These are phyloP conservation scores for Cherax quadricarinatus DNA, from an alignment of 1,140 invertebrate species.

Conservation along the genomic window DNA sequence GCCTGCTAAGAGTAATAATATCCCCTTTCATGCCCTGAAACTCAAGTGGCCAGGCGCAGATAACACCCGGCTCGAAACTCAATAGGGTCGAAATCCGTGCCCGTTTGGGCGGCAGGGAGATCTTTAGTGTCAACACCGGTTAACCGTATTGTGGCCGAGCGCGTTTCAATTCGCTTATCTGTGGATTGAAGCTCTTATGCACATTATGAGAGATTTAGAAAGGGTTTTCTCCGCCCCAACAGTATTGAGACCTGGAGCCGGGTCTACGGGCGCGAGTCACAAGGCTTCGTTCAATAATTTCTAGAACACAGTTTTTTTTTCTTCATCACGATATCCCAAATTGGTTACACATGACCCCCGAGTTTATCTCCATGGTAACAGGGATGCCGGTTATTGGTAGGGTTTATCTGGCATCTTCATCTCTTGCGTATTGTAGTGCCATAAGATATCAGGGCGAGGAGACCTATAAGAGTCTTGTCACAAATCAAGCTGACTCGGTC, in stretches of 20 bases:
- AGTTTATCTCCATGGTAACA: constrained; percentile 54
- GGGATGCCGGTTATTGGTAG: constrained; percentile 20
- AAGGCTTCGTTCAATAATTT: constrained; percentile 35
- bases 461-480: background rate
- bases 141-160: background rate
- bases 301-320: constrained; percentile 14
- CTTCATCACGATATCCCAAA: constrained; percentile 46
- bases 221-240: constrained; percentile 67
- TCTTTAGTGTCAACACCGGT: constrained; percentile 12
- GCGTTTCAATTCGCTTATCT: constrained; percentile 66
- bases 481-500: background rate
- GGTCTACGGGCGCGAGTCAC: constrained; percentile 4
- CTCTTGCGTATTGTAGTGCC: background rate
- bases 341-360: constrained; percentile 37
- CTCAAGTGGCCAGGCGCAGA: constrained; percentile 42
- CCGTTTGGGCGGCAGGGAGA: background rate
- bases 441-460: constrained; percentile 23
- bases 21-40: constrained; percentile 59
- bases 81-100: constrained; percentile 21
- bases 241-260: constrained; percentile 55
- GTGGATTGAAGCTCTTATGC: constrained; percentile 67
- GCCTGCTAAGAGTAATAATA: constrained; percentile 67
- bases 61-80: constrained; percentile 16
- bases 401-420: constrained; percentile 36
- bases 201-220: constrained; percentile 71